A percentile compares a stretch with the other conserved stretches of the same genome.
Evolutionary conservation across 2,113 vertebrate species (phyloP).

Genomic region (Orthochromis indermauri): DNA sequence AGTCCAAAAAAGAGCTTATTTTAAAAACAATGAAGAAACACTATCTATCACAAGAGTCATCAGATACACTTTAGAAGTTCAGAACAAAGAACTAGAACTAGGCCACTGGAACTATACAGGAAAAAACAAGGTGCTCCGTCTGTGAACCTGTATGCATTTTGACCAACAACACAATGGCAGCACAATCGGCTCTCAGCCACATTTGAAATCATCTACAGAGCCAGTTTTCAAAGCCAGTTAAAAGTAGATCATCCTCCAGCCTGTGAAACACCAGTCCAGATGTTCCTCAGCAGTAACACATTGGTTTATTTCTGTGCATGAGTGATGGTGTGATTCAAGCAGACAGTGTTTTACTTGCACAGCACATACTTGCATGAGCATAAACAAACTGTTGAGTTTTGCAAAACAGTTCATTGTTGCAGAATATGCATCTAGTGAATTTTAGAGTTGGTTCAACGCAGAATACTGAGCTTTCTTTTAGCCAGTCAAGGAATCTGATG

Average conservation of each 20-base stretch:
- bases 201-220: neutral
- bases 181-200: neutral
- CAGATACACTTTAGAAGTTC: neutral
- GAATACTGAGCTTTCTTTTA: neutral
- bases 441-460: rapidly evolving
- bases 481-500: neutral
- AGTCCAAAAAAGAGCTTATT: neutral
- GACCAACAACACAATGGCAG: neutral
- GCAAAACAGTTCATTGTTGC: neutral
- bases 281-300: neutral
- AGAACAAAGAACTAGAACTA: neutral
- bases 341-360: neutral
- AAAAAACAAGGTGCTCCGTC: neutral
- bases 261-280: neutral
- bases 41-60: neutral
- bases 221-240: neutral
- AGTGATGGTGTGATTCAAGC: neutral
- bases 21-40: neutral
- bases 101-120: neutral
- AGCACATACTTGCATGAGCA: neutral
- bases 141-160: neutral
- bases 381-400: neutral
- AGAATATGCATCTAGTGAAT: neutral
- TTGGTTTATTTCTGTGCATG: neutral
- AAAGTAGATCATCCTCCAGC: neutral